Conservation (phyloP, 2,888 invertebrate species). For the Chrysodeixis includens region DNA sequence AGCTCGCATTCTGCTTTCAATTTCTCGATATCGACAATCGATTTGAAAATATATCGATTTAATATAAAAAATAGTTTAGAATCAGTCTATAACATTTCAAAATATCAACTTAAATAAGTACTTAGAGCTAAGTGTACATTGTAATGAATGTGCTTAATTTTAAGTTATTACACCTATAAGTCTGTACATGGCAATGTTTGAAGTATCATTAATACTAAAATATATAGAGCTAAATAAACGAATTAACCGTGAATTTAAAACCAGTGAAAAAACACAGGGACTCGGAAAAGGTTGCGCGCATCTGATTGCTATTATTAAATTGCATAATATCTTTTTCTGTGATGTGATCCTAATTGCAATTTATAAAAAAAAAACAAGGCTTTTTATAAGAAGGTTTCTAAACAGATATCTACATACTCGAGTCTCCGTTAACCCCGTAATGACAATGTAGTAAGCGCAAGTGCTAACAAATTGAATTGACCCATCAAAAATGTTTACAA, state of each 20-base stretch:
- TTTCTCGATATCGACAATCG: neutral
- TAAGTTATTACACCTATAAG: conserved; percentile 1
- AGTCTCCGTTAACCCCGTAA: too few relatives aligned
- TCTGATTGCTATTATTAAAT: neutral
- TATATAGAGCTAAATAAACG: neutral
- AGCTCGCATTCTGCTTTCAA: too few relatives aligned
- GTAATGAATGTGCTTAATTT: neutral
- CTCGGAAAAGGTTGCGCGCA: neutral
- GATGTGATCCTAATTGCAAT: too few relatives aligned
- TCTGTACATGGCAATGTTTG: neutral
- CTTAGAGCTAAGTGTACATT: neutral
- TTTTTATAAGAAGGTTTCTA: too few relatives aligned
- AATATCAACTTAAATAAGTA: neutral
- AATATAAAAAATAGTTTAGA: neutral
- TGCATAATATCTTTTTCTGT: too few relatives aligned
- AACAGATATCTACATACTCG: too few relatives aligned
- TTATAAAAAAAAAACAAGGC: too few relatives aligned
- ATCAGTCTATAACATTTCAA: neutral
- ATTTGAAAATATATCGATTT: neutral
- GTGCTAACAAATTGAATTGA: too few relatives aligned
- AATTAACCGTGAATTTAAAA: neutral
- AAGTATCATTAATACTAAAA: neutral
- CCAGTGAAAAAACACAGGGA: neutral
- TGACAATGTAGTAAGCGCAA: neutral
- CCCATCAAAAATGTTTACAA: neutral